Evolutionary conservation across 1,140 invertebrate genomes (phyloP).

Genomic region (Bombus waltoni): DNA sequence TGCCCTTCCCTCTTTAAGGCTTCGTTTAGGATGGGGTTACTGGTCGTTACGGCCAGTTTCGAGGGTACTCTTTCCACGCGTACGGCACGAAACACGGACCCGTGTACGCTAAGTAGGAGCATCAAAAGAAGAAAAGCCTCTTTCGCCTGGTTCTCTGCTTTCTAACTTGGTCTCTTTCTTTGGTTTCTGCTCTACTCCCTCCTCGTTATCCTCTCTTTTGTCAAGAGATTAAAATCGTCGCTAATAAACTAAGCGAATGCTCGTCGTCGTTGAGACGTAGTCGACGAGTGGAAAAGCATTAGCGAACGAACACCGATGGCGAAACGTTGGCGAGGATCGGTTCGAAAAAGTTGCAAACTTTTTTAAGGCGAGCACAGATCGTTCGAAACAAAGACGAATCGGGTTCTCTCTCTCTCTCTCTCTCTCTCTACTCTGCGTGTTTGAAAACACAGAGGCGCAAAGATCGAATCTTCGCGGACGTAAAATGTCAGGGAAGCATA

Average conservation of each 20-base stretch:
- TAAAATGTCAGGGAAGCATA: too few species aligned
- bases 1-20: conserved; percentile 75
- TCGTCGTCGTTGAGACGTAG: background rate
- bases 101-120: conserved; percentile 32
- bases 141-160: conserved; percentile 18
- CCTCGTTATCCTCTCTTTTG: background rate
- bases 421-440: too few species aligned
- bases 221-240: background rate
- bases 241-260: conserved; percentile 22
- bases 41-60: conserved; percentile 73
- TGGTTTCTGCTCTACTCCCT: background rate
- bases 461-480: conserved; percentile 8
- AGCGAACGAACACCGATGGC: background rate
- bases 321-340: background rate
- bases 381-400: background rate
- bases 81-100: conserved; percentile 22
- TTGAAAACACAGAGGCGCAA: too few species aligned
- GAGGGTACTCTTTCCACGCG: conserved; percentile 52
- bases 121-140: conserved; percentile 58
- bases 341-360: background rate
- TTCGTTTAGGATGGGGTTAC: conserved; percentile 78
- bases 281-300: background rate
- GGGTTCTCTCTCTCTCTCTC: too few species aligned
- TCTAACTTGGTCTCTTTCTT: background rate
- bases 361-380: background rate